Evolutionary conservation across 2,888 invertebrate genomes (phyloP), one percentile per base, ranked within the genome.

Genomic region (Dermolepida albohirtum): DNA sequence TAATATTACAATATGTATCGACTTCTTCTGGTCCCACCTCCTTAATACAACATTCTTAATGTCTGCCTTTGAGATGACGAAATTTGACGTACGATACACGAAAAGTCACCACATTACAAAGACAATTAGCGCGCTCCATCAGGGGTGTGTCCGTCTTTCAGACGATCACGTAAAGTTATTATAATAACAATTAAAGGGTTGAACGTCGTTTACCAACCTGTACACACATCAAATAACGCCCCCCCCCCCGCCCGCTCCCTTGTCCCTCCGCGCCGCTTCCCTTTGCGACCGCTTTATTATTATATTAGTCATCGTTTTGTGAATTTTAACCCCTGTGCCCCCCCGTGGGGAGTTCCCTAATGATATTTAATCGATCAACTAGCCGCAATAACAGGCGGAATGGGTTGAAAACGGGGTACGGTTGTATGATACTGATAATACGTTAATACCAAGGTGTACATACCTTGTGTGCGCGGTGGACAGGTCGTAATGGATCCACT

Each of bases 281-380:
- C 12, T 44, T 44, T n/a, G 47, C 47, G 12, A 47, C 47, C 17
- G 47, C 16, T 8, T 34, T 34, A 34, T 34, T 34, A 34, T 34
- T 59, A 57, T 57, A 59, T 59, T 59, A 59, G 44, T 59, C 59
- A 59, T 44, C 59, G 57, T 27, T 44, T 43, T 44, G n/a, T 12
- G 44, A 34, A 17, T 12, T 29, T n/a, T 16, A 27, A 6, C 59
- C 59, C 44, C 44, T 39, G 16, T 40, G 29, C 34, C 44, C 41
- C n/a, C 44, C 59, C 59, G 59, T 44, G 27, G 59, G 59, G 59
- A 59, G 29, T 59, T 29, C 59, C 43, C 59, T 57, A 66, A 66
- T 66, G 57, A 66, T 66, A 59, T 66, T 66, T 66, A 66, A 66
- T 66, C 66, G 66, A 66, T 66, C 57, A 66, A 59, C 44, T 44